Conservation (phyloP, 2,113 vertebrate species). For the Lophotis ruficrista region DNA sequence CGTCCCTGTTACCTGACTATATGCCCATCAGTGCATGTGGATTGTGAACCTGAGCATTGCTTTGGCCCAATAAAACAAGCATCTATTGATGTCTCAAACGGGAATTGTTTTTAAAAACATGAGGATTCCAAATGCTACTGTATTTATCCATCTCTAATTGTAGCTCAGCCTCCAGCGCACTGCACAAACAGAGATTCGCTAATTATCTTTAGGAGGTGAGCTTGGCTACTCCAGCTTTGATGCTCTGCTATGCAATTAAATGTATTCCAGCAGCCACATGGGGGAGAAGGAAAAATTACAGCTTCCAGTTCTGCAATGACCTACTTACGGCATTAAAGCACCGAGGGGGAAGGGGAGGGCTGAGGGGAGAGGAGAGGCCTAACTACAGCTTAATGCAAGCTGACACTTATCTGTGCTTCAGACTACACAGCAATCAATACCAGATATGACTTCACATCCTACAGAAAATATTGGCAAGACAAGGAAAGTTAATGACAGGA, state of each 20-base stretch:
- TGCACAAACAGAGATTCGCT: not conserved
- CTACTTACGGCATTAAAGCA: conserved; percentile 60
- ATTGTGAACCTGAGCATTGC: not conserved
- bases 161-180: not conserved
- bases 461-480: not conserved
- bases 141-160: conserved; percentile 10
- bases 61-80: not conserved
- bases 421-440: conserved; percentile 17
- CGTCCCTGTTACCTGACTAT: fast-evolving
- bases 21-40: not conserved
- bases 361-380: not conserved
- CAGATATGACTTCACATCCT: conserved; percentile 35
- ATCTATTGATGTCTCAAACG: not conserved
- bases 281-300: conserved; percentile 31
- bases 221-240: conserved; percentile 45
- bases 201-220: conserved; percentile 58
- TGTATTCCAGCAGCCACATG: conserved; percentile 48
- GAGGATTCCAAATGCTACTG: not conserved
- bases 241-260: conserved; percentile 56
- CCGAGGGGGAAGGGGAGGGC: not conserved
- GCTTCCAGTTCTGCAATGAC: conserved; percentile 69
- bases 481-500: not conserved
- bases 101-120: not conserved
- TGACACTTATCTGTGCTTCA: conserved; percentile 35
- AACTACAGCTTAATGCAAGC: conserved; percentile 48